phyloP scores from a whole-genome alignment of 2,888 invertebrate genomes.

The Scotopteryx bipunctaria region DNA sequence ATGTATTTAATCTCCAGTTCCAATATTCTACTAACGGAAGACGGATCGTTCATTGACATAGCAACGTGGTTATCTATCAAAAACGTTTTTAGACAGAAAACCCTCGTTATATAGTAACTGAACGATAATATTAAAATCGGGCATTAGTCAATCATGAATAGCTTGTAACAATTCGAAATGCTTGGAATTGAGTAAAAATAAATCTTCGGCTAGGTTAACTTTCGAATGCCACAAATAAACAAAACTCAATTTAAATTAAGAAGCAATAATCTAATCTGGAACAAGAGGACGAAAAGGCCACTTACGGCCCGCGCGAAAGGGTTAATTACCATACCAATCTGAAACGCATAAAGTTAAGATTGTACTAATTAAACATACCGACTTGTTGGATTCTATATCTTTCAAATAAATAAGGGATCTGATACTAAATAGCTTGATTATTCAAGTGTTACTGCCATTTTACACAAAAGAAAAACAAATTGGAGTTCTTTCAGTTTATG shows the following conservation, averaged over 20 bases:
- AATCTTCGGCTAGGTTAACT: conserved; percentile 10
- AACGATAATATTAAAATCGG: no score
- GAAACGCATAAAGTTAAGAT: conserved; percentile 76
- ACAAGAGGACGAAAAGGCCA: conserved; percentile 77
- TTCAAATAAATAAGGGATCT: conserved; percentile 25
- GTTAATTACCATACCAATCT: conserved; percentile 78
- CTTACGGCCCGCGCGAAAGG: conserved; percentile 60
- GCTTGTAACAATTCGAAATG: no score
- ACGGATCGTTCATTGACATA: no score
- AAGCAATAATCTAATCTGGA: conserved; percentile 63
- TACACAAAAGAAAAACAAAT: no score
- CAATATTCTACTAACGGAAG: no score
- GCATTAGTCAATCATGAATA: no score
- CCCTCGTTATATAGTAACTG: no score
- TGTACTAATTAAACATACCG: conserved; percentile 68
- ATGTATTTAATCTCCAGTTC: no score
- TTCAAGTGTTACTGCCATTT: not conserved
- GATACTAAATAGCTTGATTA: conserved; percentile 23
- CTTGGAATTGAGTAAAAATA: not conserved
- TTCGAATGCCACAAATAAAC: conserved; percentile 24
- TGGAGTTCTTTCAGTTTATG: no score
- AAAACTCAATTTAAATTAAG: conserved; percentile 48
- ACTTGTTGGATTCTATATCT: conserved; percentile 25
- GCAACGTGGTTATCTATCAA: no score
- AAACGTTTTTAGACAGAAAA: no score